Base-by-base conservation (phyloP, 2,113 vertebrate species). In the Sinocyclocheilus anophthalmus region DNA sequence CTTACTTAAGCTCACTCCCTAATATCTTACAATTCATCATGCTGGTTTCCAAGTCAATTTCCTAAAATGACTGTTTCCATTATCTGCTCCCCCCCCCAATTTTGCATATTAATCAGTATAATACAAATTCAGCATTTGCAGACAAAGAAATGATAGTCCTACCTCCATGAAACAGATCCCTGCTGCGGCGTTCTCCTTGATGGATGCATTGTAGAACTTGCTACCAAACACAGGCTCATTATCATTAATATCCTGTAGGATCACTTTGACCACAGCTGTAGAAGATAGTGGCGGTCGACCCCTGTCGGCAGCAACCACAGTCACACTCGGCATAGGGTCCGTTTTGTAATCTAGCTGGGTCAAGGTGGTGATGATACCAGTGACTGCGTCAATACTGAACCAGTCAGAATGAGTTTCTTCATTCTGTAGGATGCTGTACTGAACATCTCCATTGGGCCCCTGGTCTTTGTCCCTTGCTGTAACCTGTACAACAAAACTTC, bases 141-240 rank as follows among this genome's bases (percentile, higher is more conserved):
- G 37, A 85, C 12, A 67, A 76, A 80, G 26, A 26, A 78, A 33
- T 7, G 2, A 26, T 24, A 48, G 45, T 87, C 94, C 81, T 90
- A 97, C 96, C 96, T 96, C 94, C 16, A 97, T 91, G 90, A 97
- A 97, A 92, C 96, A 97, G 88, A 95, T 96, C 76, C 96, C 96
- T 18, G 93, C 90, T 1, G 94, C 91, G 8, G 92, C 91, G 67
- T 94, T 94, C 89, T 97, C 96, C 63, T 95, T 96, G 89, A 97
- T 91, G 0, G 96, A 96, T 48, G 95, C 92, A 0, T 97, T 97
- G 91, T 97, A 97, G 93, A 96, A 96, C 24, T 95, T 95, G 76
- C 92, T 96, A 77, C 92, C 92, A 91, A 97, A 97, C 83, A 96
- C 91, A 0, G 96, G 96, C 84, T 97, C 95, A 0, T 97, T 97